phyloP scores from a whole-genome alignment of 2,113 vertebrate species.

The Pachyramphus minor region DNA sequence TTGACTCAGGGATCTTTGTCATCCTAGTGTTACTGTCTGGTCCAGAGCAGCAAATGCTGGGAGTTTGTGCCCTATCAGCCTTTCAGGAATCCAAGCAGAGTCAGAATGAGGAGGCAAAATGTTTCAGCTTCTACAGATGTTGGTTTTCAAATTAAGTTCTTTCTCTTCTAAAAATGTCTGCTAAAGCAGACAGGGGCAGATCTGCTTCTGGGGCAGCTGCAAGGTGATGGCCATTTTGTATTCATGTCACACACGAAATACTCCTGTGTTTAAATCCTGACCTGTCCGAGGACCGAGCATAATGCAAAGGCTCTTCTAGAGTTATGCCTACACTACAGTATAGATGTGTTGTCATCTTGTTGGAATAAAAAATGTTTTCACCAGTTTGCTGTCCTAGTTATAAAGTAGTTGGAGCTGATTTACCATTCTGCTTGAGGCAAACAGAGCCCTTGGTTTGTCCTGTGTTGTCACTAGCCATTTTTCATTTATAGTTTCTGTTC shows the following conservation, averaged over 20 bases:
- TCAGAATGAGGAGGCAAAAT: background rate
- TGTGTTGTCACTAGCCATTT: slow-evolving; percentile 1
- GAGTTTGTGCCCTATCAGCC: background rate
- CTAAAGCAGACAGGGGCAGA: background rate
- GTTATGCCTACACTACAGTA: background rate
- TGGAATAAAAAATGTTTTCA: background rate
- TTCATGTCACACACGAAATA: background rate
- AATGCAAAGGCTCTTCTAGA: background rate
- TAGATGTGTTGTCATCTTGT: background rate
- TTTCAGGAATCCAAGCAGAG: background rate
- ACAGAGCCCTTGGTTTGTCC: background rate
- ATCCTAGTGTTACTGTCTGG: background rate
- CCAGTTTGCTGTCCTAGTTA: background rate
- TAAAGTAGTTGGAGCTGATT: background rate
- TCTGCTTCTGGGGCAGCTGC: background rate
- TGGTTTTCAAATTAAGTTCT: background rate
- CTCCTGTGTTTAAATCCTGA: background rate
- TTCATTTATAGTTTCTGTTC: background rate
- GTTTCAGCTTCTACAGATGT: background rate
- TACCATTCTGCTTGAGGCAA: background rate
- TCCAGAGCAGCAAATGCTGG: background rate
- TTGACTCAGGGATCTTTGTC: rapidly evolving
- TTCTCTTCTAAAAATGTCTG: background rate
- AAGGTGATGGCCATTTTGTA: background rate
- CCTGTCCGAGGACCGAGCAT: background rate